These are phyloP conservation scores for Catharus minimus DNA, from an alignment of 2,113 vertebrate species.

Conservation along the genomic window DNA sequence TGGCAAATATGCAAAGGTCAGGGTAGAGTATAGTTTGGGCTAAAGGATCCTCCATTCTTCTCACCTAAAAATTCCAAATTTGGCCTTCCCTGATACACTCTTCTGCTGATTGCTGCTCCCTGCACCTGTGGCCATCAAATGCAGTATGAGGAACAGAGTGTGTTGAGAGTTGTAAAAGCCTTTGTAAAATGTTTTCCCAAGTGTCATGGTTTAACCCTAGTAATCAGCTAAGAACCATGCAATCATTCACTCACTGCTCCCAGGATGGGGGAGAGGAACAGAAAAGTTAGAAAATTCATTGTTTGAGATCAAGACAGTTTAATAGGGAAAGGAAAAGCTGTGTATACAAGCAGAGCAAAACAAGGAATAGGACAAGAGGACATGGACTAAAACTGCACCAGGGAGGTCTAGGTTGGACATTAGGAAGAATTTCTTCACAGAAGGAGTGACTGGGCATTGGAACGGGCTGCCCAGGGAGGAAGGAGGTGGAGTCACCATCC, in stretches of 20 bases:
- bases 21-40: background rate
- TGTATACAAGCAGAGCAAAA: background rate
- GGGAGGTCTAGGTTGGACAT: background rate
- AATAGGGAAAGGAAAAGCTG: background rate
- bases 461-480: background rate
- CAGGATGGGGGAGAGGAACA: background rate
- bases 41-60: background rate
- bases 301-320: background rate
- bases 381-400: rapidly evolving
- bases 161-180: background rate
- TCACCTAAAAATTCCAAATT: background rate
- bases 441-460: background rate
- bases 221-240: background rate
- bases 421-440: background rate
- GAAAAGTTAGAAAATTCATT: background rate
- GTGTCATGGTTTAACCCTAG: background rate
- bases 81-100: background rate
- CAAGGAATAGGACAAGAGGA: background rate
- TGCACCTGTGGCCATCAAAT: background rate
- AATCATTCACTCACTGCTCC: background rate
- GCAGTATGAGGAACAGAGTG: background rate
- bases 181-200: background rate
- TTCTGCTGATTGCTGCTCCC: background rate
- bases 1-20: background rate
- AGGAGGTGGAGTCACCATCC: background rate